Conservation (phyloP, 2,113 vertebrate genomes). For the Clarias macrocephalus region DNA sequence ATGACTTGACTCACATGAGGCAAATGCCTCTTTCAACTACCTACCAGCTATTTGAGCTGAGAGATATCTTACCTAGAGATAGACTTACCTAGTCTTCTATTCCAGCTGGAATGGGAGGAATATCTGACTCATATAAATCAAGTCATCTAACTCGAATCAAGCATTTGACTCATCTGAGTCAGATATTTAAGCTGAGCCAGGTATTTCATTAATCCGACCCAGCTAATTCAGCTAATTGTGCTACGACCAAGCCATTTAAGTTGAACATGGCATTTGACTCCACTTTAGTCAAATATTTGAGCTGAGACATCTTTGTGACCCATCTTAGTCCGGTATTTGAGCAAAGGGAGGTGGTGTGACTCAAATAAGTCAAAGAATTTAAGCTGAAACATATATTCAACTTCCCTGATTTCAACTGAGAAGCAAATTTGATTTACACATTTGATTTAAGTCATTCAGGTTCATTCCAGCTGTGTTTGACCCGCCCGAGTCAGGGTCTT, state of each 20-base stretch:
- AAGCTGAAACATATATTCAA: not conserved
- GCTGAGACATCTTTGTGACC: not conserved
- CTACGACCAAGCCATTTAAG: not conserved
- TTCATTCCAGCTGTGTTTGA: no score
- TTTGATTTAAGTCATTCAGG: no score
- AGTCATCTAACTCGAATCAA: not conserved
- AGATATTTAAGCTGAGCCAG: not conserved
- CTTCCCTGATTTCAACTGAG: no score
- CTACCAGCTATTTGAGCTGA: no score
- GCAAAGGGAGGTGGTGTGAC: not conserved
- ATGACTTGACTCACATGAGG: not conserved
- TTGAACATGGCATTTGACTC: no score
- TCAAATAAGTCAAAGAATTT: not conserved
- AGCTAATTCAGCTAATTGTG: not conserved
- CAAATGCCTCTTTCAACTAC: not conserved
- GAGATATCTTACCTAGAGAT: no score
- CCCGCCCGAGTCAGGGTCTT: not conserved
- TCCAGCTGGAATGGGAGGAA: no score
- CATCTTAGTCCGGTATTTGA: not conserved
- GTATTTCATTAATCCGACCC: no score
- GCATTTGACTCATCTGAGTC: no score
- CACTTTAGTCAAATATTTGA: not conserved
- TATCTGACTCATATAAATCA: not conserved
- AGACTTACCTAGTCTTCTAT: no score
- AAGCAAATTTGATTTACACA: no score